Evolutionary conservation across 53 echinoderm and acorn worm genomes (phyloP), one percentile per base, ranked within the genome.

Genomic region (Hippasteria phrygiana): DNA sequence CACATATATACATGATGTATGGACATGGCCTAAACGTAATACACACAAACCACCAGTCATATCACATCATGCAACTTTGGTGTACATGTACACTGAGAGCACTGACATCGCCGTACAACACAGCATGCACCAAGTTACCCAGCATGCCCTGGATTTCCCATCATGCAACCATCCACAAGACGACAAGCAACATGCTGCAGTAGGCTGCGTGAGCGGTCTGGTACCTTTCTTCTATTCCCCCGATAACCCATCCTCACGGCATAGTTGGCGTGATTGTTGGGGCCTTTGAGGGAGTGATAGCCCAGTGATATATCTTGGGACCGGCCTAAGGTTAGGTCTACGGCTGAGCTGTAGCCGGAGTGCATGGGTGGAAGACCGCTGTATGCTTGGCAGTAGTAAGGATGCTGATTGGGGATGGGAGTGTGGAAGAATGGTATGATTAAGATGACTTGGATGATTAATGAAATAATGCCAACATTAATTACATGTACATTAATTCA

Each of bases 221-320:
- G 85, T 85, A 85, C 85, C 85, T 85, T 85, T 85, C 85, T 85
- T 50, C 85, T 85, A 69, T 46, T 51, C 42, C 70, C 70, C 70
- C 51, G 85, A 85, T 85, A 70, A 51, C 55, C 69, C 69, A 85
- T 71, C 85, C 71, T 85, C 70, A 85, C 53, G 71, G 85, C 85
- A 85, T 70, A 85, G 85, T 69, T 85, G 85, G 69, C 64, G 71
- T 85, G 85, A 85, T 85, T 83, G 69, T 47, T 85, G 85, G 85
- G 85, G 36, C 85, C 85, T 71, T 85, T 85, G 38, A 85, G 85
- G 48, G 85, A 85, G 36, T 85, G 85, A 71, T 85, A 85, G 51
- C 85, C 85, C 38, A 71, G 70, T 28, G 85, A 85, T 13, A 85
- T 69, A 37, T 85, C 85, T 26, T 85, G 85, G 85, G 85, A 36